Evolutionary conservation across 2,888 invertebrate species (phyloP).

Genomic region (Melieria crassipennis): DNA sequence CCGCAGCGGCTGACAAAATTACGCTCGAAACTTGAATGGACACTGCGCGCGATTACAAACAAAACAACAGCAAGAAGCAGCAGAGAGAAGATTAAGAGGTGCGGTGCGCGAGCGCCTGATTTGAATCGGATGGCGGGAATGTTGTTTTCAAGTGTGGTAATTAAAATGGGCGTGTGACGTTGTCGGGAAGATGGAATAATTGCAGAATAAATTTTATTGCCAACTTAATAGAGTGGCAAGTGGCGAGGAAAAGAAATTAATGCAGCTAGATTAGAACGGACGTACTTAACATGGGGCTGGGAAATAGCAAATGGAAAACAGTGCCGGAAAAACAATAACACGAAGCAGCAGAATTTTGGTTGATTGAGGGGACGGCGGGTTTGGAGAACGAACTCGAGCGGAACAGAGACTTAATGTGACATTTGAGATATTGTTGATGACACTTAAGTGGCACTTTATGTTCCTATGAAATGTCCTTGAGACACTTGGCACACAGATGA

Average conservation of each 20-base stretch:
- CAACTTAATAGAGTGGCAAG: background rate
- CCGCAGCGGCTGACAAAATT: too few relatives aligned
- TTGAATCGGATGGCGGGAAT: background rate
- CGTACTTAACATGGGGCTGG: background rate
- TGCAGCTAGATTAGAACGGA: too few relatives aligned
- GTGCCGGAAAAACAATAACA: background rate
- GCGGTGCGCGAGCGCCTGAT: background rate
- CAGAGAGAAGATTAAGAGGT: too few relatives aligned
- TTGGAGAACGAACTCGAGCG: too few relatives aligned
- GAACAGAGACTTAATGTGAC: constrained; percentile 10
- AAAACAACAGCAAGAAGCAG: too few relatives aligned
- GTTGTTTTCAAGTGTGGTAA: constrained; percentile 9
- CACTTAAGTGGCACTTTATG: constrained; percentile 19
- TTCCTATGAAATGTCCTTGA: background rate
- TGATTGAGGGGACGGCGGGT: background rate
- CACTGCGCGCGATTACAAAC: too few relatives aligned
- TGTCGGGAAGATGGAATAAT: too few relatives aligned
- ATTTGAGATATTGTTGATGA: constrained; percentile 9
- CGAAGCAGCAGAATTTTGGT: background rate
- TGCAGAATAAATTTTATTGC: background rate
- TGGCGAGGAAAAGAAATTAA: too few relatives aligned
- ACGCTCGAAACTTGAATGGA: too few relatives aligned
- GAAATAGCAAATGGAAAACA: background rate
- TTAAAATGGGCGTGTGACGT: background rate
- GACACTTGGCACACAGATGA: background rate